Percentiles rank a stretch among this genome's conserved stretches.
Evolutionary conservation across 1,140 invertebrate genomes (phyloP).

Genomic region (Anoplophora glabripennis): DNA sequence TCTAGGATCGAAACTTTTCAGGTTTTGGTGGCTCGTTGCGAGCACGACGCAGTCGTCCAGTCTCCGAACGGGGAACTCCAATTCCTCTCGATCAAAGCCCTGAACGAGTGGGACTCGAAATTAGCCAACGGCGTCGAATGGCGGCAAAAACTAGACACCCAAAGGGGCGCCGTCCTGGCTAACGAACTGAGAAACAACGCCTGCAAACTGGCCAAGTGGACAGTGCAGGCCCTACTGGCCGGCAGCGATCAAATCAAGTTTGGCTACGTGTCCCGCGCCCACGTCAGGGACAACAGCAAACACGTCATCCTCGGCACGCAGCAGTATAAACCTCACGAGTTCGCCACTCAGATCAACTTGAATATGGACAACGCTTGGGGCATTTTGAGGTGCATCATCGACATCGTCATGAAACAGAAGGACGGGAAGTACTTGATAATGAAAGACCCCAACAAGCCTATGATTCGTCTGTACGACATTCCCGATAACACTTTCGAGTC

Average conservation of each 20-base stretch:
- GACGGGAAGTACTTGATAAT: slow-evolving; percentile 98
- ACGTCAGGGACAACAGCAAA: slow-evolving; percentile 90
- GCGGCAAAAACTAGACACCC: slow-evolving; percentile 95
- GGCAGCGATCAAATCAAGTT: slow-evolving; percentile 98
- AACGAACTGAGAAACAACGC: slow-evolving; percentile 98
- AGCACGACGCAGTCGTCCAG: slow-evolving; percentile 93
- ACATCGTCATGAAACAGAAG: slow-evolving; percentile 96
- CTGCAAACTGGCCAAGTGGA: slow-evolving; percentile 99
- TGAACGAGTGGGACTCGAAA: slow-evolving; percentile 99
- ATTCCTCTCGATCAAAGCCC: slow-evolving; percentile 93
- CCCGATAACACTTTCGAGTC: slow-evolving; percentile 98
- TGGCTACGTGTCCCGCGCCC: slow-evolving; percentile 94
- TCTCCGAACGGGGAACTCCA: slow-evolving; percentile 90
- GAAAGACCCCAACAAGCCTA: slow-evolving; percentile 98
- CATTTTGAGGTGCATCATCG: slow-evolving; percentile 96
- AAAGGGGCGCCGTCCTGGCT: slow-evolving; percentile 95
- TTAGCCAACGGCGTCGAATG: slow-evolving; percentile 95
- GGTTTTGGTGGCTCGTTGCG: slow-evolving; percentile 85
- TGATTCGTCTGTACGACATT: slow-evolving; percentile 95
- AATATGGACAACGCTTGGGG: slow-evolving; percentile 99
- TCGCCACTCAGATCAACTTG: slow-evolving; percentile 97
- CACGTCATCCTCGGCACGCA: slow-evolving; percentile 98
- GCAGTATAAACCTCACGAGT: slow-evolving; percentile 97
- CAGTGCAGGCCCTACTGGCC: slow-evolving; percentile 92
- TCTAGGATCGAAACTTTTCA: slow-evolving; percentile 18